Evolutionary conservation across 35 echinoderm and acorn worm species (phyloP).

Genomic region (Eucidaris tribuloides): DNA sequence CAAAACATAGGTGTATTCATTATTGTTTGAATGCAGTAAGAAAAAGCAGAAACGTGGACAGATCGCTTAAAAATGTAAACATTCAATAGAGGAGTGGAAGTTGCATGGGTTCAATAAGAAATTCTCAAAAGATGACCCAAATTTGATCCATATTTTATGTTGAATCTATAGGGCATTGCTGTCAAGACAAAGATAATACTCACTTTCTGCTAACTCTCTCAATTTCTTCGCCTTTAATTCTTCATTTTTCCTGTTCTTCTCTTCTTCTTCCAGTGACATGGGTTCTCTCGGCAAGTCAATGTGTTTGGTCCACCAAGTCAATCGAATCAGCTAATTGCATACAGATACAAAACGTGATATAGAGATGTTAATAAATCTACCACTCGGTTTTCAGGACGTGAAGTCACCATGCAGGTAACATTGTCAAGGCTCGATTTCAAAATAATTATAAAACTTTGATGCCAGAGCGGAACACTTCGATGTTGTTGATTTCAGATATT

Average conservation of each 20-base stretch:
- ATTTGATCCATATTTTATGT: too few relatives aligned
- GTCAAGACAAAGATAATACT: too few relatives aligned
- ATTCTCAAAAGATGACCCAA: too few relatives aligned
- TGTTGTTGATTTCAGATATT: background rate
- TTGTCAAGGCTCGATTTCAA: background rate
- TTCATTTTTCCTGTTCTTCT: slow-evolving; percentile 2
- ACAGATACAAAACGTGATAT: background rate
- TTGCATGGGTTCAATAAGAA: too few relatives aligned
- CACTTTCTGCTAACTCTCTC: background rate
- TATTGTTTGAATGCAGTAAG: too few relatives aligned
- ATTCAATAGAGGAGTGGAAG: too few relatives aligned
- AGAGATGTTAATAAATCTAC: background rate
- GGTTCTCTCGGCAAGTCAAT: background rate
- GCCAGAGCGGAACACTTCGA: background rate
- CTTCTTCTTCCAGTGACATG: background rate
- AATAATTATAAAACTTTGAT: background rate
- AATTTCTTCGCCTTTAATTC: background rate
- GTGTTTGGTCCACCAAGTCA: slow-evolving; percentile 40
- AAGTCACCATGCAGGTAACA: background rate
- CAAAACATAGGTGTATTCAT: too few relatives aligned
- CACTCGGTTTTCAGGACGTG: background rate
- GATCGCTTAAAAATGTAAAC: too few relatives aligned
- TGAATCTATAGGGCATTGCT: too few relatives aligned
- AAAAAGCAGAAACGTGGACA: too few relatives aligned
- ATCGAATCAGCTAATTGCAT: slow-evolving; percentile 16